Base-by-base conservation (phyloP, 2,888 invertebrate species). In the Torymus auratus region DNA sequence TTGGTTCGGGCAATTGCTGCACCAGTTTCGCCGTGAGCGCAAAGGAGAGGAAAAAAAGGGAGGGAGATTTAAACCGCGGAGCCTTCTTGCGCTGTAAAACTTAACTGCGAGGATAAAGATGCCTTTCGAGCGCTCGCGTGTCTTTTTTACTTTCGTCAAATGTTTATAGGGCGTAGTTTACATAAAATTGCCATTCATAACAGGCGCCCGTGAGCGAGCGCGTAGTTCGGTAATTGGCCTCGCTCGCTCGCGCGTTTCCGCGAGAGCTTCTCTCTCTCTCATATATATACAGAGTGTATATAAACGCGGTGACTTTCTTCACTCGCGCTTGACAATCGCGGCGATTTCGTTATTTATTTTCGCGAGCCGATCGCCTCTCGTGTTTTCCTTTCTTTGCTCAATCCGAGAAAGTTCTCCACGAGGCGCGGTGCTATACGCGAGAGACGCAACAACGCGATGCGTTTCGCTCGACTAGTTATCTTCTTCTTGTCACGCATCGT, bases 261-360 rank as follows among this genome's bases (percentile, higher is more conserved):
- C 23, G 55, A 41, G 55, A 41, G 41, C 41, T 41, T 41, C 41
- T 41, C 41, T 41, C 41, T 41, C 62, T 69, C 20, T 41, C 55
- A 11, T 13, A 10, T 14, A 10, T 52, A 11, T 56, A 23, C 20
- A 20, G 20, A 20, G 20, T 20, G 20, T 52, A 53, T 23, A 17
- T 12, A 17, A 15, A 41, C 62, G 69, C 61, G 20, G 69, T 23
- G 65, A 81, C 81, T 81, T 81, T 81, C 81, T 78, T 81, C 64
- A 53, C 52, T 56, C 55, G 53, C 68, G 58, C 17, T 53, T 68
- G 81, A 80, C 76, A 80, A 80, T 76, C 75, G 74, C 1, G 1
- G 50, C 78, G 78, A 82, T 82, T 82, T 82, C 79, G 82, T 82
- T 82, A 82, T 78, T 78, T 78, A 81, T 81, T 67, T 75, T 74